Conservation (phyloP, 2,113 vertebrate species). For the Sakesphorus luctuosus region DNA sequence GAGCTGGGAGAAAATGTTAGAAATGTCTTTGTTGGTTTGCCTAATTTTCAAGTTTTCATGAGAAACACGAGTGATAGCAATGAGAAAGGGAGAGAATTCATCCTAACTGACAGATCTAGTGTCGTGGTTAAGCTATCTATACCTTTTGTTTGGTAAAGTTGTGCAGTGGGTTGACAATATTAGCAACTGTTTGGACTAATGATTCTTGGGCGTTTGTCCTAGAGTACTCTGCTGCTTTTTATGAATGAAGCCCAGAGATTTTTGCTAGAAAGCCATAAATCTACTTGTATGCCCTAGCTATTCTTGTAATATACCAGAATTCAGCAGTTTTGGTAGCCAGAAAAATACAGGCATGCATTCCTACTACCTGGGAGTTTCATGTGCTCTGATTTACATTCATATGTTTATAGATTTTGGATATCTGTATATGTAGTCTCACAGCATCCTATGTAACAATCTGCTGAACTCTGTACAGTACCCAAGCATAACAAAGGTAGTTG, state of each 20-base stretch:
- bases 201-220: not conserved
- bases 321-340: not conserved
- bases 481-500: not conserved
- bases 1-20: not conserved
- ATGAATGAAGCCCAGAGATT: not conserved
- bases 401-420: not conserved
- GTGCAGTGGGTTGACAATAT: not conserved
- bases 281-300: not conserved
- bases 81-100: not conserved
- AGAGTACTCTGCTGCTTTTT: not conserved
- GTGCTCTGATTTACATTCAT: not conserved
- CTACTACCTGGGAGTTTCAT: not conserved
- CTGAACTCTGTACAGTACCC: not conserved
- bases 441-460: not conserved
- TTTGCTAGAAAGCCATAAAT: not conserved
- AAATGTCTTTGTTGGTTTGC: not conserved
- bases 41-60: not conserved
- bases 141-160: not conserved
- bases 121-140: not conserved
- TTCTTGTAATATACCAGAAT: not conserved
- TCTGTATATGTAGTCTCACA: not conserved
- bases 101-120: not conserved
- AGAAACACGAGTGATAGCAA: not conserved
- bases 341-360: not conserved
- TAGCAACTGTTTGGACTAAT: not conserved